These are phyloP conservation scores for Borostomias antarcticus DNA, from an alignment of 2,797 vertebrate species.

Conservation along the genomic window DNA sequence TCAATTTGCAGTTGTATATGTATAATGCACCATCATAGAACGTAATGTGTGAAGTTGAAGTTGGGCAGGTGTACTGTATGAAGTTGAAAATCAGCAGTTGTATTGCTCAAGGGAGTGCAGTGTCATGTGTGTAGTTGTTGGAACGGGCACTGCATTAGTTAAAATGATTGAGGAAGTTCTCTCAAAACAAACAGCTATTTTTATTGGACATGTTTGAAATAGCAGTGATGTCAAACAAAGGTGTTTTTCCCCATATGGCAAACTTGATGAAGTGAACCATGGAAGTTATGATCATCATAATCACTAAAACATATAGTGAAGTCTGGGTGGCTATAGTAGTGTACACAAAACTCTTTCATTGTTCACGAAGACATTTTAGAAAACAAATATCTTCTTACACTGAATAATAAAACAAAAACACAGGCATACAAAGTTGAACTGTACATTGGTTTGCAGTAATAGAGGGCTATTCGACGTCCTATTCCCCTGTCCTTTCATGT, in stretches of 20 bases:
- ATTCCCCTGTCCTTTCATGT: conserved; percentile 59
- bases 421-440: conserved; percentile 54
- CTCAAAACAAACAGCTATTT: conserved; percentile 50
- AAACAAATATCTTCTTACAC: conserved; percentile 57
- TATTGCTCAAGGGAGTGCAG: too few relatives aligned
- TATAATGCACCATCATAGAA: too few relatives aligned
- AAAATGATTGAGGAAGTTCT: conserved; percentile 9
- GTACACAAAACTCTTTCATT: conserved; percentile 45
- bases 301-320: conserved; percentile 66
- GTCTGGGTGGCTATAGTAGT: conserved; percentile 67
- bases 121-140: too few relatives aligned
- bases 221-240: conserved; percentile 53
- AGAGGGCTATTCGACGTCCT: conserved; percentile 61
- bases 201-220: conserved; percentile 68
- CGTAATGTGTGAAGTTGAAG: too few relatives aligned
- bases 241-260: conserved; percentile 19
- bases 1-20: too few relatives aligned
- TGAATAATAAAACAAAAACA: conserved; percentile 48
- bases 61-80: too few relatives aligned
- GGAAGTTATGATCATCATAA: conserved; percentile 48
- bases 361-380: conserved; percentile 56
- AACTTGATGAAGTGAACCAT: conserved; percentile 41
- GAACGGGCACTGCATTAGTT: background rate
- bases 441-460: conserved; percentile 74
- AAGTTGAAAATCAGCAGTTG: too few relatives aligned